A percentile compares a stretch with the other conserved stretches of the same genome.
Evolutionary conservation across 1,140 invertebrate species (phyloP).

Genomic region (Temnothorax longispinosus): DNA sequence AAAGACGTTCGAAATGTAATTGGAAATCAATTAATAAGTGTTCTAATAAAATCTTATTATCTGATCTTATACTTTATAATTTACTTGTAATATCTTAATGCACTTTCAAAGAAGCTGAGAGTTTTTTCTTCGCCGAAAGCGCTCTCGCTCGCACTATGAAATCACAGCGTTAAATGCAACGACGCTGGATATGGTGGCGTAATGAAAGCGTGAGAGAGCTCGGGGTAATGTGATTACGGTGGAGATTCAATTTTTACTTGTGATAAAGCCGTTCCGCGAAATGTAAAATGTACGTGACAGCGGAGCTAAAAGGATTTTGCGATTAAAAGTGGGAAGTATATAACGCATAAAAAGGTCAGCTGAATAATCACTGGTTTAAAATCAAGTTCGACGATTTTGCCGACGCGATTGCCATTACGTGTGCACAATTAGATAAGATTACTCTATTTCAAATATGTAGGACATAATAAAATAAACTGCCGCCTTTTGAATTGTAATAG

Average conservation of each 20-base stretch:
- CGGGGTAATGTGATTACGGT: conserved; percentile 39
- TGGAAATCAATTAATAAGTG: neutral
- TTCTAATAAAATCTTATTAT: conserved; percentile 2
- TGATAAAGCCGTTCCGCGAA: conserved; percentile 49
- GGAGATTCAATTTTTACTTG: conserved; percentile 59
- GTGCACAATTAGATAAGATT: conserved; percentile 17
- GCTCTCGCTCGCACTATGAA: neutral
- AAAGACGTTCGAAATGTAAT: neutral
- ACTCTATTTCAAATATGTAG: neutral
- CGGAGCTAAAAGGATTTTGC: conserved; percentile 48
- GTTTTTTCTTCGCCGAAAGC: conserved; percentile 16
- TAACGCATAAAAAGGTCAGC: conserved; percentile 41
- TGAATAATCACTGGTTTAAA: conserved; percentile 25
- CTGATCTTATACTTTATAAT: neutral
- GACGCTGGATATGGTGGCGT: conserved; percentile 34
- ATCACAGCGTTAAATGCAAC: conserved; percentile 52
- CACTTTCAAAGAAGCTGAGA: neutral
- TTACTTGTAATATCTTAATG: conserved; percentile 9
- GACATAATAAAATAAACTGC: neutral
- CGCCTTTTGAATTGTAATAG: neutral
- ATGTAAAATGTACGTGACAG: conserved; percentile 52
- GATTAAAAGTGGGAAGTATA: conserved; percentile 41
- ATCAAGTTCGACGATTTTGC: conserved; percentile 15
- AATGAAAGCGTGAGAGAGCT: conserved; percentile 56
- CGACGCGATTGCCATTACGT: neutral